Evolutionary conservation across 2,797 vertebrate species (phyloP).

Genomic region (Xerus rutilus): DNA sequence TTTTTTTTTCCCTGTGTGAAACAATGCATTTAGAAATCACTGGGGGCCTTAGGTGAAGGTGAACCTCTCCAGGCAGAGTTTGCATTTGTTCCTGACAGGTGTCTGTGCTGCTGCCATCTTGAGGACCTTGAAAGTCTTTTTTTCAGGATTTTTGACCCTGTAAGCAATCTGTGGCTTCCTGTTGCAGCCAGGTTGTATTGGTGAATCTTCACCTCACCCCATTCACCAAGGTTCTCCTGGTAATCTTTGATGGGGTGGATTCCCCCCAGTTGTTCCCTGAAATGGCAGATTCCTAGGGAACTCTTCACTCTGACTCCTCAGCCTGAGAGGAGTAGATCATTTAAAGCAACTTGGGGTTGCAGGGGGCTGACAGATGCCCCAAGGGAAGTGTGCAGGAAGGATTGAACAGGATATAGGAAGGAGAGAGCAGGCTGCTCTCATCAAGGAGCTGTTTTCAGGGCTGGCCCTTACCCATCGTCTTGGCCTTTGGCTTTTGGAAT

Average conservation of each 20-base stretch:
- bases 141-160: neutral
- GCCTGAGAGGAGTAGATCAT: neutral
- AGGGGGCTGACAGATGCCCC: neutral
- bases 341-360: neutral
- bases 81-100: neutral
- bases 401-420: neutral
- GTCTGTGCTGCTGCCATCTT: neutral
- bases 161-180: neutral
- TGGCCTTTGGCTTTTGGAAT: neutral
- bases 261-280: neutral
- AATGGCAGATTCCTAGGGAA: neutral
- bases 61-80: neutral
- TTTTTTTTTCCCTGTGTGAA: neutral
- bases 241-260: neutral
- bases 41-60: neutral
- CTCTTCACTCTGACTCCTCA: neutral
- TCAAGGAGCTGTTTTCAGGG: too few relatives aligned
- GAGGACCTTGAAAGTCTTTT: neutral
- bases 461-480: neutral
- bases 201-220: neutral
- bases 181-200: neutral
- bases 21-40: neutral
- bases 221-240: neutral
- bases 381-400: neutral
- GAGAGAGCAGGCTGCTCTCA: neutral